These are phyloP conservation scores for Batillaria attramentaria DNA, from an alignment of 1,140 invertebrate genomes.

Conservation along the genomic window DNA sequence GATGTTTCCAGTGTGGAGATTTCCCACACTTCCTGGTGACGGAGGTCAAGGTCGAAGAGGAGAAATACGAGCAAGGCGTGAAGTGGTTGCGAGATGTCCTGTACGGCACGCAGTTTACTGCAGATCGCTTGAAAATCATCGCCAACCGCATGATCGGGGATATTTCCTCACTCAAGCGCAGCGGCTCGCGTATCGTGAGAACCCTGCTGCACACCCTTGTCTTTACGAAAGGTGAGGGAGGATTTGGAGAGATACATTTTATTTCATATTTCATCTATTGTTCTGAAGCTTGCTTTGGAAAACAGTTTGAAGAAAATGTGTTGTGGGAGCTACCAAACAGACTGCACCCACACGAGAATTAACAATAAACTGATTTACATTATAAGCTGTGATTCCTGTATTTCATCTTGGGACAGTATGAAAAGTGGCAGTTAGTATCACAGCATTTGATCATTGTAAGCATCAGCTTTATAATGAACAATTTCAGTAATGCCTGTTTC, in stretches of 20 bases:
- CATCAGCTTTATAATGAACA: too few species aligned
- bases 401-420: too few species aligned
- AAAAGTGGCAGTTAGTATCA: too few species aligned
- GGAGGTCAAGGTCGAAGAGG: constrained; percentile 79
- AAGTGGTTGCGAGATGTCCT: constrained; percentile 85
- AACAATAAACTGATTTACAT: too few species aligned
- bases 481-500: too few species aligned
- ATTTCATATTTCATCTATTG: too few species aligned
- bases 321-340: too few species aligned
- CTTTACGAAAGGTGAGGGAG: constrained; percentile 77
- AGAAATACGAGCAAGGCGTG: constrained; percentile 83
- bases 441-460: too few species aligned
- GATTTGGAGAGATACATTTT: neutral
- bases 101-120: constrained; percentile 80
- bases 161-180: constrained; percentile 79
- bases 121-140: constrained; percentile 83
- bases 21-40: neutral
- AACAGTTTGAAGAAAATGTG: too few species aligned
- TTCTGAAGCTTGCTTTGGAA: too few species aligned
- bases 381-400: too few species aligned
- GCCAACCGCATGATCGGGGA: constrained; percentile 82
- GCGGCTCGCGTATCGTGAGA: constrained; percentile 76
- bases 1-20: constrained; percentile 75
- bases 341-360: too few species aligned
- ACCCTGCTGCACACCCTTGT: constrained; percentile 77